Conservation (phyloP, 2,797 vertebrate species). For the Hydrolagus colliei region DNA sequence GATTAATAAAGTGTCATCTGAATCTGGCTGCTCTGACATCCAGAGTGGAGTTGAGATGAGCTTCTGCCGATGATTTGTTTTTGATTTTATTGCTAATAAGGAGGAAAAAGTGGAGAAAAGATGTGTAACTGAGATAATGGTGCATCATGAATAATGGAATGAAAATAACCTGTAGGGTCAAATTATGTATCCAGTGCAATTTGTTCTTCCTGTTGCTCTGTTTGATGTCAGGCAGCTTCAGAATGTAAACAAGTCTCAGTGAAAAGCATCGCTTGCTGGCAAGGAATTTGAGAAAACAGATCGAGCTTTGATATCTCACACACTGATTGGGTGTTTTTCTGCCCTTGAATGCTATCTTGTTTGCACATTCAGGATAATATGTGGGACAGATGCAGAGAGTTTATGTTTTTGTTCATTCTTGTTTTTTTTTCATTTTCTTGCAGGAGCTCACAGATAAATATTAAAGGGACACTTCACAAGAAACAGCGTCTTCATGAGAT, state of each 20-base stretch:
- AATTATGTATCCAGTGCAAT: background rate
- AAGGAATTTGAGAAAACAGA: background rate
- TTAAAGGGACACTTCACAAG: no score
- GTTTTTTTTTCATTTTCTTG: background rate
- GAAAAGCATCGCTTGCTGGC: background rate
- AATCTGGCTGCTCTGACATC: background rate
- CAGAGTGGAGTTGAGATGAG: background rate
- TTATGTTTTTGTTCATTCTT: background rate
- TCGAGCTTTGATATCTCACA: background rate
- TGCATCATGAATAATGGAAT: constrained; percentile 20
- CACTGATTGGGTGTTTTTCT: background rate
- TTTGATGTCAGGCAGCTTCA: background rate
- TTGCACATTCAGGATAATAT: background rate
- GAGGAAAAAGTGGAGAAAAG: background rate
- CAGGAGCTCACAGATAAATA: background rate
- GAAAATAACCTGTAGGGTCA: constrained; percentile 6
- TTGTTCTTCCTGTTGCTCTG: background rate
- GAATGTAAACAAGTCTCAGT: background rate
- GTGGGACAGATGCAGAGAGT: background rate
- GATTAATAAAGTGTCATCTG: background rate
- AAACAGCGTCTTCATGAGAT: no score
- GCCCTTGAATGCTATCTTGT: constrained; percentile 23
- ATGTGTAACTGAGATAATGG: background rate
- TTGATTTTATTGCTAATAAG: background rate
- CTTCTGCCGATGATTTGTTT: background rate